These are phyloP conservation scores for Dinomys branickii DNA, from an alignment of 2,113 vertebrate species.

Conservation along the genomic window DNA sequence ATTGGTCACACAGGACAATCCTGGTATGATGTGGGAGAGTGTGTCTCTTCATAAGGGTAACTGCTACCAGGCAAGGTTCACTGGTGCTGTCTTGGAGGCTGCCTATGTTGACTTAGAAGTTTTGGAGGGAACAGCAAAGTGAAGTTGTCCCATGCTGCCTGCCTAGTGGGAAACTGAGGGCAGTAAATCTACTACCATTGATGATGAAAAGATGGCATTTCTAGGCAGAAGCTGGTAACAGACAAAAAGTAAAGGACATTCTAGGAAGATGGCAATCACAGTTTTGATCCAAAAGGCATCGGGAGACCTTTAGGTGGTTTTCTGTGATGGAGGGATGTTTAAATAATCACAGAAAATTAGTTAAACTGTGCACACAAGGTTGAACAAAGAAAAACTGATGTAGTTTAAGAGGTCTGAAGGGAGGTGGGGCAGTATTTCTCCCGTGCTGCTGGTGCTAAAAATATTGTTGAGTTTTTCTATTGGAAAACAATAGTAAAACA, in stretches of 20 bases:
- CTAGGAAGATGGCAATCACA: neutral
- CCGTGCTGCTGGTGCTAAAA: neutral
- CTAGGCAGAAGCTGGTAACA: neutral
- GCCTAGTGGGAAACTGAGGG: neutral
- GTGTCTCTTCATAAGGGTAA: neutral
- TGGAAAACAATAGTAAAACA: neutral
- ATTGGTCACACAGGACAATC: neutral
- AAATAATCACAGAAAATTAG: constrained; percentile 7
- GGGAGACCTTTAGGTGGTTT: constrained; percentile 12
- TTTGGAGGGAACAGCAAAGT: neutral
- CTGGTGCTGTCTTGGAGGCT: neutral
- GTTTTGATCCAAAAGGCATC: neutral
- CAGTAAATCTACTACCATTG: neutral
- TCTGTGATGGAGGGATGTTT: neutral
- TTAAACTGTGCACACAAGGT: neutral
- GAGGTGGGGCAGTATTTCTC: neutral
- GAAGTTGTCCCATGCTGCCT: neutral
- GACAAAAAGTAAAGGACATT: neutral
- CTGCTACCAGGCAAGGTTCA: neutral
- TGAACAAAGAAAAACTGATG: neutral
- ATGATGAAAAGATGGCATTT: neutral
- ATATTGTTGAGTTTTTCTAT: neutral
- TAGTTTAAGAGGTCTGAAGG: neutral
- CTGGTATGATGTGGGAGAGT: neutral
- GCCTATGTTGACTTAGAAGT: neutral